Base-by-base conservation (phyloP, 2,888 invertebrate species). In the Abrostola tripartita region DNA sequence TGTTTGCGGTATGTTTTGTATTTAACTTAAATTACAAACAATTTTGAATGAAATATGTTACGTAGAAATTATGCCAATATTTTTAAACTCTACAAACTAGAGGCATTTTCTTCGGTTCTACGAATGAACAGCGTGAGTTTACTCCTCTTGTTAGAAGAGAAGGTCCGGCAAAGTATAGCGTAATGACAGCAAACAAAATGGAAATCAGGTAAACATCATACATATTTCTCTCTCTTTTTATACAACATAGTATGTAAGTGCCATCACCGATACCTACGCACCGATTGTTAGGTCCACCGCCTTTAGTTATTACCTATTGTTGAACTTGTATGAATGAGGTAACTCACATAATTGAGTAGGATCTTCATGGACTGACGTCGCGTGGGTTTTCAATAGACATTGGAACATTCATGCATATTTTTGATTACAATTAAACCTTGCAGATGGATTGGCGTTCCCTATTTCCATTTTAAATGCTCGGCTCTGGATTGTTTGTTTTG, bases 291-390 rank as follows among this genome's bases (percentile, higher is more conserved):
- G 24, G 50, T 38, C 57, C 58, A 65, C 47, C 62, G 74, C 68
- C 74, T 78, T 81, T 78, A 85, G 60, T 83, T 81, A 85, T 85
- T 76, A 69, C 69, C 81, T 62, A 86, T 86, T 87, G 85, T 87
- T 77, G 58, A 63, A 59, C 79, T 71, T 76, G 74, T 78, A 78
- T 84, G 74, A 64, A 74, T 71, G 76, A 68, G 68, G 69, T 61
- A 78, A 71, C 68, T 77, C 74, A 74, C 66, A 78, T 75, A 74
- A 79, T 79, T 75, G 72, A 76, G 82, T 80, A 80, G 81, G 78
- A 83, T 85, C 82, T 71, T 79, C 70, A n/a, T 12, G 41, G 0
- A 12, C n/a, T 74, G 62, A 74, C 58, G 44, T 40, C 12, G 78
- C 79, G 85, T 85, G 79, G 85, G 85, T 35, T 78, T 75, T 74